Evolutionary conservation across 2,888 invertebrate species (phyloP).

Genomic region (Eubasilissa splendida): DNA sequence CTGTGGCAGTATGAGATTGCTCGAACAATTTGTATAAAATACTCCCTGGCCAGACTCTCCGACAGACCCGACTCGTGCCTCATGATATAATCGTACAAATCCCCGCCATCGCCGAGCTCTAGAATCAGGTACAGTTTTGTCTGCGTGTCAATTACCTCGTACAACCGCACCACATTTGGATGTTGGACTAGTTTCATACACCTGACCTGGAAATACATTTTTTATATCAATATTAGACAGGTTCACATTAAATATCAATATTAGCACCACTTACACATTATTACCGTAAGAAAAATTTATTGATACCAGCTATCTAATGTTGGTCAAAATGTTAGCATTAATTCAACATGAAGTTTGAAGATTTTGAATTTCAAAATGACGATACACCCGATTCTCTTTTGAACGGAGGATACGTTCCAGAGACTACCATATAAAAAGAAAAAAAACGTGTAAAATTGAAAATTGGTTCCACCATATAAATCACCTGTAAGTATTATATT

Average conservation of each 20-base stretch:
- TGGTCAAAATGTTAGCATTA: too few relatives aligned
- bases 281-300: too few relatives aligned
- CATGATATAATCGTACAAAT: slow-evolving; percentile 99
- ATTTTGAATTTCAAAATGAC: too few relatives aligned
- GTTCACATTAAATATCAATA: background rate
- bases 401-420: too few relatives aligned
- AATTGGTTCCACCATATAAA: too few relatives aligned
- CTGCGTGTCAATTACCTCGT: slow-evolving; percentile 99
- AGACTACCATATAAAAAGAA: too few relatives aligned
- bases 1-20: slow-evolving; percentile 99
- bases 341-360: too few relatives aligned
- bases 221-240: background rate
- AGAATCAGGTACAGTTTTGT: slow-evolving; percentile 97
- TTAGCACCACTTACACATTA: too few relatives aligned
- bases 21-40: slow-evolving; percentile 97
- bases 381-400: too few relatives aligned
- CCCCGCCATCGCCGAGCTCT: slow-evolving; percentile 98
- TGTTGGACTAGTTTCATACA: slow-evolving; percentile 99
- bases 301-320: too few relatives aligned
- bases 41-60: slow-evolving; percentile 88
- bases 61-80: slow-evolving; percentile 92
- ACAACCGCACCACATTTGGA: slow-evolving; percentile 97
- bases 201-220: slow-evolving; percentile 76
- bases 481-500: too few relatives aligned
- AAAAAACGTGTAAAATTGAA: too few relatives aligned